Base-by-base conservation (phyloP, 2,113 vertebrate genomes). In the Anolis carolinensis region DNA sequence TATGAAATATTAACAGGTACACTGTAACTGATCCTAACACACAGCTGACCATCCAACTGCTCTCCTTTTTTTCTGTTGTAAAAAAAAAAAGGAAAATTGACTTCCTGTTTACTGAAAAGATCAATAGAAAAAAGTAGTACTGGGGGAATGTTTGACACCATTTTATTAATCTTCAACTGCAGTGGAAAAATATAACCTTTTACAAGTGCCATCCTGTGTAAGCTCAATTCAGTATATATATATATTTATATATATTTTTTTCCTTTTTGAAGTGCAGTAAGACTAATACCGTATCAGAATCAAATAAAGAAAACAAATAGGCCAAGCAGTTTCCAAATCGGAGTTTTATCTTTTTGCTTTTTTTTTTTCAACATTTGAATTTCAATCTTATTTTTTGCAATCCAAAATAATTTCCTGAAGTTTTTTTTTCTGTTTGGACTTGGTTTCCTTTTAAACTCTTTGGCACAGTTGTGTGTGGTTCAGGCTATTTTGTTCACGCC, bases 181-280 rank as follows among this genome's bases (percentile, higher is more conserved):
- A 98, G 97, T 99, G 98, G 98, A 99, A 99, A 99, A 99, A 98
- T 98, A 99, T 89, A 98, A 98, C 97, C 97, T 98, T 96, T 96
- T 97, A 98, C 97, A 98, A 98, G 98, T 97, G 97, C 98, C 97
- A 97, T 95, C 95, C 93, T 95, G 95, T 96, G 92, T 94, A 93
- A 95, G 92, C 92, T 95, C 91, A 95, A 93, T 90, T 93, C 91
- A 92, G 86, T 93, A 93, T 95, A 92, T 92, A 89, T 95, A 90
- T 92, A 65, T 94, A 25, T 94, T 82, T 90, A 87, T 91, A 91
- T 87, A 93, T 65, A 92, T 90, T 92, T 78, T 92, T 78, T 89
- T 88, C 93, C 92, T 94, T 94, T 95, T 94, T 92, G 90, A 96
- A 96, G 96, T 97, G 96, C 97, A 96, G 97, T 96, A 93, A 97